A percentile compares a stretch with the other conserved stretches of the same genome.
These are phyloP conservation scores for Lamprotornis superbus DNA, from an alignment of 2,113 vertebrate genomes.

Conservation along the genomic window DNA sequence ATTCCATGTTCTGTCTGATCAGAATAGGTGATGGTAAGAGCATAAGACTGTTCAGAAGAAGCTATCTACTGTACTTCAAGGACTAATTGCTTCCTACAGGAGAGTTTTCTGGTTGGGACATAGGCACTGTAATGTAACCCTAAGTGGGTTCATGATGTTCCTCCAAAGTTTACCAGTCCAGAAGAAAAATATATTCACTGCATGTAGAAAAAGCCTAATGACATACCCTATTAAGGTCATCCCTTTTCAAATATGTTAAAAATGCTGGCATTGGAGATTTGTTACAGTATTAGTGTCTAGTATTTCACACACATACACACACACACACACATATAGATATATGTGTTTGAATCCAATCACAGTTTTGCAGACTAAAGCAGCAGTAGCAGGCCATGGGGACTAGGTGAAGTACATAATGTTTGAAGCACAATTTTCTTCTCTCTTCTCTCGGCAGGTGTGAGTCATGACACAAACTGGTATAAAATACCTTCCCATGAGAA, in stretches of 20 bases:
- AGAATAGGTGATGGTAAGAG: not conserved
- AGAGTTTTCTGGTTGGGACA: not conserved
- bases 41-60: not conserved
- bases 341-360: not conserved
- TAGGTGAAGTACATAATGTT: not conserved
- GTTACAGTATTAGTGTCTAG: not conserved
- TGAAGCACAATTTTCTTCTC: not conserved
- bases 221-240: not conserved
- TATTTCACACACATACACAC: not conserved
- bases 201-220: not conserved
- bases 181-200: not conserved
- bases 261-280: not conserved
- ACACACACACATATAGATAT: accelerated
- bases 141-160: not conserved
- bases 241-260: not conserved
- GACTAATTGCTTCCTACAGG: not conserved
- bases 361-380: not conserved
- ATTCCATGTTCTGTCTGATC: not conserved
- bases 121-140: not conserved
- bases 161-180: not conserved
- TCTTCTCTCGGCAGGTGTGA: not conserved
- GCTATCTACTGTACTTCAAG: not conserved
- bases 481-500: not conserved
- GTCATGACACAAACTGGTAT: not conserved
- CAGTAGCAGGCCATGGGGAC: not conserved